phyloP scores from a whole-genome alignment of 92 coral and sea anemone species.

The Porites lobata region DNA sequence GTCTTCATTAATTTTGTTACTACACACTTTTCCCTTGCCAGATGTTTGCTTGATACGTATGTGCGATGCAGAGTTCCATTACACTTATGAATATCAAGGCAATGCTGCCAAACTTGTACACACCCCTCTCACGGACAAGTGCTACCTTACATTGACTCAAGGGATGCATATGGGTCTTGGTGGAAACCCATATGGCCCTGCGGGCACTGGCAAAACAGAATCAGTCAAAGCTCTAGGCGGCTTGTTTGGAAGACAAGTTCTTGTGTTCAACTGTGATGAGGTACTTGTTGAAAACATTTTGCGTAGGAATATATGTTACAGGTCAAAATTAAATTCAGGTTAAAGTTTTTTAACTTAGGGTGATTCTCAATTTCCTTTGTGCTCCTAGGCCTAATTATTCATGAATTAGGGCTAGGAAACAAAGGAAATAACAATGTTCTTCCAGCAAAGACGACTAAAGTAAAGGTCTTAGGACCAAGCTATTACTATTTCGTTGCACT shows the following conservation, averaged over 20 bases:
- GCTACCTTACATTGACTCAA: slow-evolving; percentile 98
- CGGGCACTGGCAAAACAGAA: slow-evolving; percentile 99
- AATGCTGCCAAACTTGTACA: slow-evolving; percentile 98
- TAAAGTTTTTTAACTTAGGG: too few relatives aligned
- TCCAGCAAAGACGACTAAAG: too few relatives aligned
- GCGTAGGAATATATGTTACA: neutral
- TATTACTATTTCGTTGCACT: too few relatives aligned
- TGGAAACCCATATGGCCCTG: slow-evolving; percentile 99
- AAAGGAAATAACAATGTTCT: neutral
- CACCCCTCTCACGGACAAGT: slow-evolving; percentile 99
- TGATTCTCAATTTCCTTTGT: too few relatives aligned
- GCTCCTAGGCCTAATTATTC: too few relatives aligned
- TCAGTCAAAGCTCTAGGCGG: slow-evolving; percentile 99
- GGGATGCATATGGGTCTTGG: slow-evolving; percentile 99
- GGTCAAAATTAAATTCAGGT: too few relatives aligned
- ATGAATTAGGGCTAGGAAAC: too few relatives aligned
- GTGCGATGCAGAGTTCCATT: slow-evolving; percentile 97
- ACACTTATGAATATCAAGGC: slow-evolving; percentile 98
- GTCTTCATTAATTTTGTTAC: neutral
- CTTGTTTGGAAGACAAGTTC: slow-evolving; percentile 96
- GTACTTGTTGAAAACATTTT: slow-evolving; percentile 27
- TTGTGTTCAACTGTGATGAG: slow-evolving; percentile 99
- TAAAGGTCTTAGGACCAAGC: too few relatives aligned
- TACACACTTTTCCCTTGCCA: slow-evolving; percentile 28
- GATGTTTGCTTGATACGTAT: slow-evolving; percentile 91